phyloP scores from a whole-genome alignment of 2,113 vertebrate genomes.

The Grammomys dolichurus region DNA sequence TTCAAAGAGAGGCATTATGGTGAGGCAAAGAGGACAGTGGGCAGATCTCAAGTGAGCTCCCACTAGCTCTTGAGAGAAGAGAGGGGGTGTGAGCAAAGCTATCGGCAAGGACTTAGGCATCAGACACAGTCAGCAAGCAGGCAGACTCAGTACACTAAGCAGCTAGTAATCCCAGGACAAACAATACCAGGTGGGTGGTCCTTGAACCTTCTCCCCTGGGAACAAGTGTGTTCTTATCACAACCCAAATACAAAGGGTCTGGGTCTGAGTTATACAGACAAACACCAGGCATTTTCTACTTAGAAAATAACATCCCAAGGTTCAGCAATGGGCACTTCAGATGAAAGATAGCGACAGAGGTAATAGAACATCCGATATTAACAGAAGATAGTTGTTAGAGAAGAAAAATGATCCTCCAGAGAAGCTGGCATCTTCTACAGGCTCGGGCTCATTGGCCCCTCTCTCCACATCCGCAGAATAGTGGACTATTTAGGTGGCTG shows the following conservation, averaged over 20 bases:
- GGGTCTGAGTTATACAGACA: background rate
- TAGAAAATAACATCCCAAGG: slow-evolving; percentile 23
- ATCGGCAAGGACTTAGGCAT: background rate
- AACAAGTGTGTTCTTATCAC: background rate
- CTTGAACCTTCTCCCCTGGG: background rate
- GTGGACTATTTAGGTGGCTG: background rate
- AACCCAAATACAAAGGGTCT: background rate
- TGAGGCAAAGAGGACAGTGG: background rate
- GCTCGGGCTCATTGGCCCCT: background rate
- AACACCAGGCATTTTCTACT: background rate
- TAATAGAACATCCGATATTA: background rate
- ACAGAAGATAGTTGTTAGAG: background rate
- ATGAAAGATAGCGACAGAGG: slow-evolving; percentile 44
- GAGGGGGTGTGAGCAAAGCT: background rate
- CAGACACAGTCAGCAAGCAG: background rate
- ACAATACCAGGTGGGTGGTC: no score
- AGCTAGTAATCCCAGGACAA: background rate
- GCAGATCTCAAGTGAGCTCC: background rate
- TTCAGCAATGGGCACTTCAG: slow-evolving; percentile 29
- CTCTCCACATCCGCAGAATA: background rate
- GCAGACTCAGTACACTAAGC: background rate
- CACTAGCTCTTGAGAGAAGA: background rate
- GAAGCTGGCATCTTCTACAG: background rate
- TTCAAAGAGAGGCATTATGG: background rate
- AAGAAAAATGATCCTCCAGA: background rate